These are phyloP conservation scores for Pentalonia nigronervosa DNA, from an alignment of 1,140 invertebrate species.

Conservation along the genomic window DNA sequence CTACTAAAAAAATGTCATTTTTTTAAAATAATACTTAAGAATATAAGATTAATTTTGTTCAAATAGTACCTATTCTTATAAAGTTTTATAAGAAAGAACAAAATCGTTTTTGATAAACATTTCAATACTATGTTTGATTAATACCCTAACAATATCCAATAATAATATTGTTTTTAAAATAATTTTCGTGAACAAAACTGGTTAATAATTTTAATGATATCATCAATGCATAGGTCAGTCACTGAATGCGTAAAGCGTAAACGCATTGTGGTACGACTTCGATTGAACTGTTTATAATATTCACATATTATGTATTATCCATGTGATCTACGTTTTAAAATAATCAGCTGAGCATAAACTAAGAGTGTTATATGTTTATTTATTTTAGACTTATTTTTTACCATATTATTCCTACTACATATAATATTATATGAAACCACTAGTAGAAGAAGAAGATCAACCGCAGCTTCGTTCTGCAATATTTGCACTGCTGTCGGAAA, in stretches of 20 bases:
- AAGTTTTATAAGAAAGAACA: no score
- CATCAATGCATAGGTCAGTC: background rate
- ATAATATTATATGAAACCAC: background rate
- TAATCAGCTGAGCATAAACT: no score
- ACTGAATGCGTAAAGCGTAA: background rate
- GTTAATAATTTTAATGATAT: background rate
- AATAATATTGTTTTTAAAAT: background rate
- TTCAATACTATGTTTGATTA: background rate
- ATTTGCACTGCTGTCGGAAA: background rate
- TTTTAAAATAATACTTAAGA: background rate
- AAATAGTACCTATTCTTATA: background rate
- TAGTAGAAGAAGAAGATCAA: background rate
- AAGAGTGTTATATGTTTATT: no score
- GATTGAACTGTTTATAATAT: background rate
- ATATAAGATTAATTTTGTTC: background rate
- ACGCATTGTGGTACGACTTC: background rate
- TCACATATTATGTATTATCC: background rate
- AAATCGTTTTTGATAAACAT: background rate
- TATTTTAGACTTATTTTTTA: background rate
- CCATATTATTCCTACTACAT: background rate
- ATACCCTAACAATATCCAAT: background rate
- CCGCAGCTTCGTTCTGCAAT: background rate
- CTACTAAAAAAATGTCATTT: background rate
- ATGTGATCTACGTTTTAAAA: background rate
- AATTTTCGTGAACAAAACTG: background rate